Percentiles rank a stretch among this genome's conserved stretches.
These are phyloP conservation scores for Caerostris extrusa DNA, from an alignment of 1,140 invertebrate species.

Conservation along the genomic window DNA sequence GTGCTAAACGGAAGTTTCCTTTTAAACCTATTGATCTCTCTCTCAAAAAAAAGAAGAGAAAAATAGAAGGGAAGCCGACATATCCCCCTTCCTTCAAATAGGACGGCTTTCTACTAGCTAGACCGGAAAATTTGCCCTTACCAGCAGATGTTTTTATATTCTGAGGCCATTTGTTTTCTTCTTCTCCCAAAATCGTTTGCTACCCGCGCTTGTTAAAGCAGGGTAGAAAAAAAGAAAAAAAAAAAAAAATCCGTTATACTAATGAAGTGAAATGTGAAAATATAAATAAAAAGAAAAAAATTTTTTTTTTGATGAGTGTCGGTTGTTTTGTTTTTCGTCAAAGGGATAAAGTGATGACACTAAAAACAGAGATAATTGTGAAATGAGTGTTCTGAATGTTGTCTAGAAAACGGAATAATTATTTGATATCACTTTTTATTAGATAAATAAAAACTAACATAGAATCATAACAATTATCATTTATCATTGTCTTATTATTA, in stretches of 20 bases:
- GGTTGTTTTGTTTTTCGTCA: conserved; percentile 6
- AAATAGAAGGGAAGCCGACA: background rate
- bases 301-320: background rate
- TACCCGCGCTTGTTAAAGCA: background rate
- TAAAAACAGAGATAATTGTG: conserved; percentile 15
- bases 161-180: background rate
- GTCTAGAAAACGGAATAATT: too few relatives aligned
- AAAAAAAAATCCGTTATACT: background rate
- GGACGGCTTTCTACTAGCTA: conserved; percentile 33
- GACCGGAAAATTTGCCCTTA: conserved; percentile 34
- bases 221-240: background rate
- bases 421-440: too few relatives aligned
- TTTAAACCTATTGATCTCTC: conserved; percentile 26
- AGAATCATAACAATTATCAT: too few relatives aligned
- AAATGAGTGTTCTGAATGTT: background rate
- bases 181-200: background rate
- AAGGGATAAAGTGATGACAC: background rate
- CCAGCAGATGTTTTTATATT: conserved; percentile 39
- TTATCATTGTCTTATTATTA: too few relatives aligned
- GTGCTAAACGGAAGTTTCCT: conserved; percentile 13
- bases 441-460: too few relatives aligned
- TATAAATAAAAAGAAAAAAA: too few relatives aligned
- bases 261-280: conserved; percentile 18
- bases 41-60: background rate
- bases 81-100: background rate